Evolutionary conservation across 1,140 invertebrate genomes (phyloP), one percentile per base, ranked within the genome.

Genomic region (Caerostris darwini): DNA sequence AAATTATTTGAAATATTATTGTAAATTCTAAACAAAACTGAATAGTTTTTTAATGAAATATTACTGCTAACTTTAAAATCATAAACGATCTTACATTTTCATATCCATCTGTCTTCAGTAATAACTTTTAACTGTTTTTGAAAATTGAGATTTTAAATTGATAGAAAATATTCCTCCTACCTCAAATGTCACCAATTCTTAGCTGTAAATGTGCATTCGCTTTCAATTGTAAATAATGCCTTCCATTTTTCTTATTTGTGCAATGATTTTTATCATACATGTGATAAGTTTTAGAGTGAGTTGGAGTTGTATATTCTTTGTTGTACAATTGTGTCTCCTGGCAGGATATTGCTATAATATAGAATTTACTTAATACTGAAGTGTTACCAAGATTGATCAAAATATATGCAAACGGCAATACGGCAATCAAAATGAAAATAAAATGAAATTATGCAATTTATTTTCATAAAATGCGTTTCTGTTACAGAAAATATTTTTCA

Each of bases 341-440:
- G 61, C 86, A 88, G 17, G 17, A 50, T 88, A 67, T 58, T 88
- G 86, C 86, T 88, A 67, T 34, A 77, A 53, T 77, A 77, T 67
- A 19, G 67, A 91, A 34, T 82, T 91, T 91, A 91, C 90, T 91
- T 91, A 91, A 91, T 57, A 53, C 88, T 91, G 58, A 81, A 59
- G 82, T 90, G 64, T 19, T 77, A 34, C 77, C 59, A 88, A 53
- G 61, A 88, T 88, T 67, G 12, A n/a, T 3, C n/a, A 67, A 12
- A 67, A 67, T 14, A 67, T 67, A 5, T n/a, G 7, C 4, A 6
- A 67, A 12, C 34, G 34, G 34, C 2, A 34, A 34, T 34, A 34
- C 34, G 34, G 34, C 2, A 34, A 34, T 34, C 34, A 34, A 34
- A 34, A 34, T 0, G 34, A 34, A 2, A 34, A 34, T 34, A 34